Evolutionary conservation across 2,888 invertebrate species (phyloP).

Genomic region (Drosophila prostipennis): DNA sequence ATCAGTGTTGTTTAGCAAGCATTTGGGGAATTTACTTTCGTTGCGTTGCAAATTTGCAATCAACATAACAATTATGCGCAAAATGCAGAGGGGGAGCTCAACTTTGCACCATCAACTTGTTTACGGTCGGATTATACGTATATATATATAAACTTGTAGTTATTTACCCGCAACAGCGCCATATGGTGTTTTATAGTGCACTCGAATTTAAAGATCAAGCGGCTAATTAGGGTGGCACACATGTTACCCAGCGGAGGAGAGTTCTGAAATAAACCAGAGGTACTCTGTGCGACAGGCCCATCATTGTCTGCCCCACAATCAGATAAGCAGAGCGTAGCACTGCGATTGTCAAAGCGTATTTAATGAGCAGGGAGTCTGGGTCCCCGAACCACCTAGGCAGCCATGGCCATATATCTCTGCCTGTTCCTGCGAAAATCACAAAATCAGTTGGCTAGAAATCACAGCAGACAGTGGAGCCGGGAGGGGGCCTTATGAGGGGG

Average conservation of each 20-base stretch:
- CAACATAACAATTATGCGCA: constrained; percentile 74
- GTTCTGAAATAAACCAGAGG: not conserved
- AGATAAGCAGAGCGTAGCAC: constrained; percentile 67
- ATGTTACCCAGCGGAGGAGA: constrained; percentile 35
- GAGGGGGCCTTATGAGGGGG: constrained; percentile 9
- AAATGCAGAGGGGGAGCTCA: constrained; percentile 7
- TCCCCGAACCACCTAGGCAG: constrained; percentile 1
- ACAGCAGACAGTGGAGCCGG: constrained; percentile 37
- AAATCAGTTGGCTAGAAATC: constrained; percentile 78
- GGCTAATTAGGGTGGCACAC: constrained; percentile 71
- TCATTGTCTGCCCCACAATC: constrained; percentile 65
- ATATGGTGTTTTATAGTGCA: constrained; percentile 57
- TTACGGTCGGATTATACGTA: not conserved
- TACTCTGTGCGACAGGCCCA: constrained; percentile 2
- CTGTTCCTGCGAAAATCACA: constrained; percentile 69
- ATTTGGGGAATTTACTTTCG: constrained; percentile 51
- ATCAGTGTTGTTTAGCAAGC: constrained; percentile 53
- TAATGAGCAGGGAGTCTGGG: constrained; percentile 66
- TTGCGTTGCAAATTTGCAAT: constrained; percentile 66
- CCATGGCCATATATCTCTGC: not conserved
- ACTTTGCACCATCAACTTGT: constrained; percentile 16
- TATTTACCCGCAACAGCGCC: constrained; percentile 22
- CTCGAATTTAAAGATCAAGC: constrained; percentile 61
- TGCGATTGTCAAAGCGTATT: constrained; percentile 76
- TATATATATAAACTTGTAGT: not conserved